phyloP scores from a whole-genome alignment of 2,113 vertebrate genomes.

The Pomatorhinus ruficollis region DNA sequence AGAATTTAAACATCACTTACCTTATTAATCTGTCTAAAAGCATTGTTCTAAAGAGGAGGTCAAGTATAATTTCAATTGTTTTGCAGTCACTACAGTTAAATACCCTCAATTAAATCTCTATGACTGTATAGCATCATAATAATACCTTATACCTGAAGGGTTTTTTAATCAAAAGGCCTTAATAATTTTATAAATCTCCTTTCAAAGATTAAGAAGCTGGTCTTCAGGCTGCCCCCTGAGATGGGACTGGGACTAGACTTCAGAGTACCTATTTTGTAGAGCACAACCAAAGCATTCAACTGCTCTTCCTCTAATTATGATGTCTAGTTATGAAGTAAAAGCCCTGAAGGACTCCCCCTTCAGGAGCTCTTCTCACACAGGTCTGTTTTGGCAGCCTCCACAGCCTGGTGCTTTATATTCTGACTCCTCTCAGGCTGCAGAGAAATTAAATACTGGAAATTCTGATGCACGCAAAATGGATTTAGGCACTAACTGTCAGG shows the following conservation, averaged over 20 bases:
- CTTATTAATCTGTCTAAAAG: not conserved
- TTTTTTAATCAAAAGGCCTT: not conserved
- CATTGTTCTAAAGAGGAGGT: not conserved
- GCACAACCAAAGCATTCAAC: not conserved
- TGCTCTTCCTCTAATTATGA: not conserved
- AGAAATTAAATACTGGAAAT: not conserved
- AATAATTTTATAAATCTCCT: not conserved
- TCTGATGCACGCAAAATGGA: not conserved
- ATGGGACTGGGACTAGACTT: not conserved
- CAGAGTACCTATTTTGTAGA: not conserved
- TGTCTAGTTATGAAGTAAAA: not conserved
- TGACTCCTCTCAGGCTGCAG: not conserved
- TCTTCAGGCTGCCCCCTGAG: not conserved
- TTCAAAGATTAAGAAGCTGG: not conserved
- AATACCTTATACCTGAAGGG: not conserved
- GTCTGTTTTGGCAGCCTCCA: not conserved
- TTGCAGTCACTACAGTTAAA: not conserved
- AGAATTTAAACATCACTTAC: not conserved
- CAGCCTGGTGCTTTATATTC: not conserved
- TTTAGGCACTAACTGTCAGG: not conserved
- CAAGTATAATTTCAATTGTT: constrained; percentile 12
- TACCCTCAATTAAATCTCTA: not conserved
- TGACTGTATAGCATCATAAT: not conserved
- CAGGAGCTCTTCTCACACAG: not conserved
- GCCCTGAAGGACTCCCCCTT: not conserved